Base-by-base conservation (phyloP, 1,140 invertebrate species). In the Pseudomyrmex pallidus region DNA sequence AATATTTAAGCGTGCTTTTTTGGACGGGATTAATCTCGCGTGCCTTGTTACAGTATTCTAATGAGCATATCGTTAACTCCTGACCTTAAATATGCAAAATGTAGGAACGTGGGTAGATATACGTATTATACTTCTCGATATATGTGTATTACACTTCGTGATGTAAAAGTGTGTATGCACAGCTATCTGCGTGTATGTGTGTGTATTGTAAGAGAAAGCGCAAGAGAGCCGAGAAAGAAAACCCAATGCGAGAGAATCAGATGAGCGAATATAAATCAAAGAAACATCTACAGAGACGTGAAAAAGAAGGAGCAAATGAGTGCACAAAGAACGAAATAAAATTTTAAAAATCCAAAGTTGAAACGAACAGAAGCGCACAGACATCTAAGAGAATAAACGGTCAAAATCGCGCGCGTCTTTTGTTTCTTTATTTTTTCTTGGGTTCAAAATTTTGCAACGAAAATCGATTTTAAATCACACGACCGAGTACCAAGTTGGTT, bases 41-140 rank as follows among this genome's bases (percentile, higher is more conserved):
- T 57, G 10, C 44, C n/a, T 25, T 22, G 17, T 48, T 78, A 57
- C 15, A 50, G 48, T 72, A 50, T 61, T 61, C 4, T 50, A 50
- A 59, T 17, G 46, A 57, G 2, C 52, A 48, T 70, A 70, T 70
- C 46, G n/a, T 22, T 80, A 48, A 22, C 15, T 44, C 48, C 10
- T 13, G 17, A 68, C 35, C 35, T 68, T 68, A 67, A 78, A 68
- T 78, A 68, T 20, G 22, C 22, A 35, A 35, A 25, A 54, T 17
- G 1, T n/a, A 17, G 13, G 35, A 35, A 17, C 3, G 17, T 9
- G 10, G 20, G 13, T 35, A 35, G 35, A 35, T 35, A 35, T 7
- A 35, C 4, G 5, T 35, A 7, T 35, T 35, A 35, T 35, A 35
- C 35, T 35, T 35, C 5, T 35, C 5, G 35, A 62, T 73, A 57